Base-by-base conservation (phyloP, 2,113 vertebrate genomes). In the Urocolius indicus region DNA sequence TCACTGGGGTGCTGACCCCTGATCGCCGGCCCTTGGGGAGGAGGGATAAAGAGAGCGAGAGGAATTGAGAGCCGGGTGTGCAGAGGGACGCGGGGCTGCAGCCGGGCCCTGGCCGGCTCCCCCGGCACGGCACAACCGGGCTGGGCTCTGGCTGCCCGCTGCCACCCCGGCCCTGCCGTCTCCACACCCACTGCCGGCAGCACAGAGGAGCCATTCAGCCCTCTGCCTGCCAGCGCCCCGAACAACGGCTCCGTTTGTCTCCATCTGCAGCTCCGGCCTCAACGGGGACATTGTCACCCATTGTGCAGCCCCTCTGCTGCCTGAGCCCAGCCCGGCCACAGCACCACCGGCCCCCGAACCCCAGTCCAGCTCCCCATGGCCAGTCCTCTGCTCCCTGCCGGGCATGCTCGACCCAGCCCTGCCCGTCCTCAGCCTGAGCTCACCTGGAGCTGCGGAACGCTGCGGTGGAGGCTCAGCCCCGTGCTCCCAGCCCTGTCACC, bases 201-300 rank as follows among this genome's bases (percentile, higher is more conserved):
- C 91, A 97, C 96, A 97, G 93, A 97, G 94, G 63, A 79, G 89
- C 46, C 93, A 94, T 97, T 97, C 90, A 97, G 87, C 24, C 74
- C 19, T 32, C 59, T 74, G 59, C 51, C 78, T 54, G 87, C 52
- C 92, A 38, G 61, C 11, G 2, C 59, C 0, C 29, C 16, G 46
- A 95, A 97, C 96, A 97, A 97, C 71, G 34, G 84, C 7, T 8
- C 49, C 13, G 0, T 88, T 96, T 97, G 93, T 97, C 67, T 90
- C 61, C 83, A 94, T 95, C 94, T 94, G 95, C 36, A 6, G 58
- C 38, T 2, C 45, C 10, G 11, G 57, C 75, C 61, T 97, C 90
- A 97, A 96, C 43, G 22, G 83, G 54, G 90, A 86, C 96, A 96
- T 95, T 97, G 97, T 97, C 79, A 46, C 93, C 79, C 59, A 41